Percentiles rank a stretch among this genome's conserved stretches.
These are phyloP conservation scores for Ecliptopera silaceata DNA, from an alignment of 2,888 invertebrate genomes.

Conservation along the genomic window DNA sequence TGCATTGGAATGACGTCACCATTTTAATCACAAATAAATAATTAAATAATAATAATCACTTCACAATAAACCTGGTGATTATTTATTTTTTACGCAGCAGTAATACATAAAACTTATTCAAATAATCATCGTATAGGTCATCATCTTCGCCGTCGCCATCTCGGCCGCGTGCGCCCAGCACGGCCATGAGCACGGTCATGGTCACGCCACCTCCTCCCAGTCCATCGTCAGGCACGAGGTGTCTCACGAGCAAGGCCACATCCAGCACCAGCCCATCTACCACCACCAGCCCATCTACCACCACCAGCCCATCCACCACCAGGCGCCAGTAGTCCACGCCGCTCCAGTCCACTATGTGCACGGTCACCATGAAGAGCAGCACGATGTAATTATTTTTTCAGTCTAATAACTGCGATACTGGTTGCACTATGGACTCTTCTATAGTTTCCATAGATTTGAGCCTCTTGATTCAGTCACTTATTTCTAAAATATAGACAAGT, in stretches of 20 bases:
- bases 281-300: conserved; percentile 28
- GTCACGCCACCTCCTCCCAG: conserved; percentile 49
- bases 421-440: too few relatives aligned
- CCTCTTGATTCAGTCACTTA: too few relatives aligned
- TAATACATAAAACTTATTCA: too few relatives aligned
- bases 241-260: conserved; percentile 32
- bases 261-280: conserved; percentile 17
- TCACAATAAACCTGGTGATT: too few relatives aligned
- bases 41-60: too few relatives aligned
- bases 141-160: conserved; percentile 40
- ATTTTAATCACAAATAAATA: too few relatives aligned
- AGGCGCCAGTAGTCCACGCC: conserved; percentile 31
- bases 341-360: conserved; percentile 33
- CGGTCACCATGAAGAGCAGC: conserved; percentile 44
- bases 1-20: too few relatives aligned
- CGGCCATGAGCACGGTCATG: conserved; percentile 39
- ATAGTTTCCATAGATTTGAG: too few relatives aligned
- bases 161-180: conserved; percentile 50
- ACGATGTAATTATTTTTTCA: conserved; percentile 48
- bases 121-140: conserved; percentile 21
- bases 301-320: conserved; percentile 33
- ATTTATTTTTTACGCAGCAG: too few relatives aligned
- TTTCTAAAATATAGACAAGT: too few relatives aligned
- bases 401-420: too few relatives aligned
- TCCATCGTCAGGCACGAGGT: conserved; percentile 46